Percentiles rank a stretch among this genome's conserved stretches.
These are phyloP conservation scores for Cryptophagus acutangulus DNA, from an alignment of 2,888 invertebrate genomes.

Conservation along the genomic window DNA sequence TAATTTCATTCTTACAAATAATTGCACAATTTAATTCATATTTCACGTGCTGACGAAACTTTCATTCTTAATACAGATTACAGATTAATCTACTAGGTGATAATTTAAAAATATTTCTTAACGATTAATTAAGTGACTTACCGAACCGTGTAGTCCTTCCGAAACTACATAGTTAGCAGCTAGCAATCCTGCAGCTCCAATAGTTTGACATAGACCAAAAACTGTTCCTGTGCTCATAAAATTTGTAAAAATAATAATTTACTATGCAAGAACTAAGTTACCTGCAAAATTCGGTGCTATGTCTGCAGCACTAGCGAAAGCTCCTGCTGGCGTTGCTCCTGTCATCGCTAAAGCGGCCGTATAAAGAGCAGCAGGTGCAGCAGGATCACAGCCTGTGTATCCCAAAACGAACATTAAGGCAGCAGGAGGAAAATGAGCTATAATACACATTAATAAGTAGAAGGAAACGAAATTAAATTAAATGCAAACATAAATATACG, in stretches of 20 bases:
- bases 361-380: slow-evolving; percentile 54
- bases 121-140: slow-evolving; percentile 40
- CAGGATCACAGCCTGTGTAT: slow-evolving; percentile 56
- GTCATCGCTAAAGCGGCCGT: slow-evolving; percentile 55
- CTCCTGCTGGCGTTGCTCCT: slow-evolving; percentile 56
- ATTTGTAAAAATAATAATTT: background rate
- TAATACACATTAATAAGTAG: slow-evolving; percentile 15
- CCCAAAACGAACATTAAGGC: slow-evolving; percentile 56
- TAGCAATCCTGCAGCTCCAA: slow-evolving; percentile 54
- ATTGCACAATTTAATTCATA: too few relatives aligned
- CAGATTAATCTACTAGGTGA: too few relatives aligned
- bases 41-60: too few relatives aligned
- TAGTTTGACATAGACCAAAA: slow-evolving; percentile 52
- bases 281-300: slow-evolving; percentile 54
- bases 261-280: slow-evolving; percentile 18
- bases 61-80: too few relatives aligned
- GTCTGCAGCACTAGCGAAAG: slow-evolving; percentile 56
- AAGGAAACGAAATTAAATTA: slow-evolving; percentile 3
- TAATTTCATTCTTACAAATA: background rate
- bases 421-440: slow-evolving; percentile 56
- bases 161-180: slow-evolving; percentile 56
- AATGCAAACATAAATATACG: slow-evolving; percentile 52
- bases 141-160: slow-evolving; percentile 56
- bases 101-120: too few relatives aligned
- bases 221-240: slow-evolving; percentile 43